phyloP scores from a whole-genome alignment of 2,888 invertebrate genomes.

The Ectobius pallidus region DNA sequence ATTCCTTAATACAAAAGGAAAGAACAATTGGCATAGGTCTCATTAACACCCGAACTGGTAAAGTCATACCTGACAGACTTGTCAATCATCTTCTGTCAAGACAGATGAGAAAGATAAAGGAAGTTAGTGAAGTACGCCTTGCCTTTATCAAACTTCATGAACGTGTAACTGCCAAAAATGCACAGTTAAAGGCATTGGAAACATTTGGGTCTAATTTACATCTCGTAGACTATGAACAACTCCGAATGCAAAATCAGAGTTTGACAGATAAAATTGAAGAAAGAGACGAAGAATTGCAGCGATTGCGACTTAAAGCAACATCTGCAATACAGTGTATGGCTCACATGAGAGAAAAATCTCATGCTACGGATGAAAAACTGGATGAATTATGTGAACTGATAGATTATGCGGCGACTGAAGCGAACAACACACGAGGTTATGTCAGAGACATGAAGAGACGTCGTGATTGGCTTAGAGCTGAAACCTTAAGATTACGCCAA shows the following conservation, averaged over 20 bases:
- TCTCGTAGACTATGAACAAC: constrained; percentile 62
- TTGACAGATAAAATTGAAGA: constrained; percentile 63
- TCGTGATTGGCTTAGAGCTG: constrained; percentile 55
- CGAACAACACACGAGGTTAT: constrained; percentile 47
- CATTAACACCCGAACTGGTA: constrained; percentile 52
- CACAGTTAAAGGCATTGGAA: constrained; percentile 17
- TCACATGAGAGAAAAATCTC: constrained; percentile 60
- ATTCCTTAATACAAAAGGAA: constrained; percentile 49
- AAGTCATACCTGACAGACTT: constrained; percentile 47
- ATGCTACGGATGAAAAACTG: constrained; percentile 46
- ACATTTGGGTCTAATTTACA: constrained; percentile 54
- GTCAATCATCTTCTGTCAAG: constrained; percentile 49
- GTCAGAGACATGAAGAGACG: constrained; percentile 53
- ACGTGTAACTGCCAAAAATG: constrained; percentile 50
- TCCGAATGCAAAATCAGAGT: constrained; percentile 61
- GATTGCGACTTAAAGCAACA: constrained; percentile 57
- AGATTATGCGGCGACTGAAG: not conserved
- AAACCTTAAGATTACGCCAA: constrained; percentile 54
- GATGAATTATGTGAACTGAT: not conserved
- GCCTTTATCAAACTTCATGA: constrained; percentile 51
- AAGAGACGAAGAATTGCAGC: constrained; percentile 59
- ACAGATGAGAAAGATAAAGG: constrained; percentile 48
- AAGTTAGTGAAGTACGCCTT: constrained; percentile 50
- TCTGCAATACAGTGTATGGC: constrained; percentile 59
- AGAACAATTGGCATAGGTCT: constrained; percentile 51